Conservation (phyloP, 2,797 vertebrate species). For the Vireo griseus region DNA sequence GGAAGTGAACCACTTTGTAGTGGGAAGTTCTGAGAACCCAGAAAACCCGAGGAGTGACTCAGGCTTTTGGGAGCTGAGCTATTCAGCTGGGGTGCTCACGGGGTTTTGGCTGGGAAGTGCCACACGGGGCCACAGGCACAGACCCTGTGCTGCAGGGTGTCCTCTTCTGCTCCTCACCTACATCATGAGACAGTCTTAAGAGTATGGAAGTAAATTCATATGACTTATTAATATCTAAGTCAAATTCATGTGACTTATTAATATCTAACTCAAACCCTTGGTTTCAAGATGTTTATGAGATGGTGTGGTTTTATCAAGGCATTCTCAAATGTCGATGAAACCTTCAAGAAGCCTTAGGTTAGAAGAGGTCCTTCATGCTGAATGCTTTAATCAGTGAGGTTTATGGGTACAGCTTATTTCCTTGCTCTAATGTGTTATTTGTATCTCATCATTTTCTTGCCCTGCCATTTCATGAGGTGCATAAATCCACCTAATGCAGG, state of each 20-base stretch:
- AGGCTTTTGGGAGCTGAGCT: background rate
- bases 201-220: background rate
- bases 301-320: background rate
- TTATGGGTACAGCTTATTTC: background rate
- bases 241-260: background rate
- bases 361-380: background rate
- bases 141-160: background rate
- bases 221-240: background rate
- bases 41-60: background rate
- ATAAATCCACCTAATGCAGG: background rate
- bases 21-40: background rate
- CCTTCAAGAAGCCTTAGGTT: background rate
- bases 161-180: background rate
- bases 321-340: background rate
- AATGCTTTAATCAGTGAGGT: background rate
- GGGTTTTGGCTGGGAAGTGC: background rate
- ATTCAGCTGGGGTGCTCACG: fast-evolving
- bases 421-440: background rate
- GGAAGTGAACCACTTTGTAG: background rate
- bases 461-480: background rate
- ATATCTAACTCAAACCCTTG: background rate
- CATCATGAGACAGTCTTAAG: background rate
- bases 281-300: background rate
- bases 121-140: background rate
- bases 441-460: background rate